Evolutionary conservation across 2,797 vertebrate genomes (phyloP), one percentile per base, ranked within the genome.

Genomic region (Gambelia wislizenii): DNA sequence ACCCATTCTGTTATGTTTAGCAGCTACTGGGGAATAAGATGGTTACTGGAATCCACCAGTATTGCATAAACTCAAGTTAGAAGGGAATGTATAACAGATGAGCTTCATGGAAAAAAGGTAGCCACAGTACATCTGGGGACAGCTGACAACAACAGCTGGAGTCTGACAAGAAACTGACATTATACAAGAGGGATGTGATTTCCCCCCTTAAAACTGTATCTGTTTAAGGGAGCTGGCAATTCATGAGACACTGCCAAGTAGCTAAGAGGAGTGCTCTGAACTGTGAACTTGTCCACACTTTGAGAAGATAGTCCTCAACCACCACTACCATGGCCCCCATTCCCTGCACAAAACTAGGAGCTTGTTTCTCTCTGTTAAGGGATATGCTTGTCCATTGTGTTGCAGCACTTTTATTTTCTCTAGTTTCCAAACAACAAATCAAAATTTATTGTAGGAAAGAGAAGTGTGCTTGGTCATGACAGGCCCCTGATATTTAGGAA

Each of bases 71-170:
- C 0, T 39, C 6, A 56, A 9, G 12, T 70, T 72, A 81, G 52
- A 39, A 81, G 18, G 69, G 27, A 76, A 85, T 33, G 49, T 5
- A 75, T 22, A 76, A 42, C 27, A 39, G n/a, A 61, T 39, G 56
- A 86, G 69, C 10, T 64, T 52, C 6, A 54, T 74, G 70, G 82
- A 14, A n/a, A 36, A 69, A 85, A 64, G 84, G 61, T 30, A 54
- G 47, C 74, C 74, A 20, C 84, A 54, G 33, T 16, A 82, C 56
- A 82, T 82, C 70, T 81, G 78, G 56, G 56, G 70, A 64, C 16
- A 67, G 77, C 56, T 42, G 78, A 86, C 84, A 86, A 16, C 56
- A 76, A 76, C 54, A 82, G 84, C 75, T 86, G 77, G 79, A 59
- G 52, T 47, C 18, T 27, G 78, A 82, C 10, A 56, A 7, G 36